Evolutionary conservation across 2,113 vertebrate species (phyloP), one percentile per base, ranked within the genome.

Genomic region (Anhinga anhinga): DNA sequence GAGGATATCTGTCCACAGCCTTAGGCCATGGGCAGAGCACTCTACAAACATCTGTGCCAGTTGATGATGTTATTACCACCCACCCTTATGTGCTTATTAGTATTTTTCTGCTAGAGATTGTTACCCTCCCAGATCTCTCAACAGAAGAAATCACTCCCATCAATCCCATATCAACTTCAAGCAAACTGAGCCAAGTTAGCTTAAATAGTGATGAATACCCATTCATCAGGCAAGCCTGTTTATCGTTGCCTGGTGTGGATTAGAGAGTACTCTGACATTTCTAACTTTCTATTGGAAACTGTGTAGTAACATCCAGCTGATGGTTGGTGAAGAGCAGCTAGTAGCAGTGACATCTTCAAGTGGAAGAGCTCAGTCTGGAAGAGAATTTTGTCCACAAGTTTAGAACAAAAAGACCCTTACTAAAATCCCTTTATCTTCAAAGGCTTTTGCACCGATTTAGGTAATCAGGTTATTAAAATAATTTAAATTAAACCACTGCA

Each of bases 401-500:
- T 73, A 62, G 81, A 91, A 23, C 29, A 88, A 74, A 95, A 76
- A 34, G 13, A 23, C 32, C 20, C 5, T 47, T 88, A 30, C n/a
- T 73, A 53, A 80, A 83, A 58, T 94, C 8, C 6, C 66, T 90
- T 90, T 32, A 21, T 69, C 56, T 90, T 96, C 92, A 95, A 92
- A 88, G 72, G 22, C 53, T 73, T 4, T 70, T 88, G 45, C 36
- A 80, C 34, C 42, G 81, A 42, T 93, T 91, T 62, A 80, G 20
- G 58, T 93, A 95, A 84, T 71, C 42, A 71, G 36, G 47, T 93
- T 93, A 86, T 94, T 95, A 78, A 88, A 96, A 69, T 65, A 72
- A 84, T 94, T 88, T 71, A 52, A 82, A 85, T 83, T 65, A 88
- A 78, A 65, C 38, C 61, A 71, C 9, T 42, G 20, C 32, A 40